A percentile compares a stretch with the other conserved stretches of the same genome.
Conservation (phyloP, 2,113 vertebrate genomes). For the Onychostruthus taczanowskii region DNA sequence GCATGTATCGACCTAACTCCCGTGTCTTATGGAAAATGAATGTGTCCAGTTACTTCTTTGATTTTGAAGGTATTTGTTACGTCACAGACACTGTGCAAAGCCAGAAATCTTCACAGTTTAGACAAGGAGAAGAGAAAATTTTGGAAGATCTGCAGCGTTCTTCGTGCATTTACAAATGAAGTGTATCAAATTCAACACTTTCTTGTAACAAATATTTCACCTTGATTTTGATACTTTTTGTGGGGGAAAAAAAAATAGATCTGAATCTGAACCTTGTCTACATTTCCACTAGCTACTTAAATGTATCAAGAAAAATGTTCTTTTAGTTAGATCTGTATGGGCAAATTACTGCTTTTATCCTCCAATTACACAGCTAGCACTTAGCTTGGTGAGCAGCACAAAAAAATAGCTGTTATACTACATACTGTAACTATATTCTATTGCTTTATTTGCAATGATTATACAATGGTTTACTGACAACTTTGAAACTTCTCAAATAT, state of each 20-base stretch:
- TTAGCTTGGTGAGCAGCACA: neutral
- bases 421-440: neutral
- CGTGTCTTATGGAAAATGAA: neutral
- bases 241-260: neutral
- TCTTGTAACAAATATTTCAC: neutral
- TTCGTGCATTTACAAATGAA: neutral
- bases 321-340: neutral
- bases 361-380: neutral
- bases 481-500: neutral
- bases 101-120: neutral
- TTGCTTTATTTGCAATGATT: neutral
- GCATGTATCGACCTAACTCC: neutral
- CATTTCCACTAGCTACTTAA: neutral
- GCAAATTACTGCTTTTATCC: neutral
- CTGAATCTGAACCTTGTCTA: neutral
- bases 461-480: neutral
- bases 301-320: neutral
- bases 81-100: neutral
- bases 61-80: neutral
- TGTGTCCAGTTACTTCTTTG: neutral
- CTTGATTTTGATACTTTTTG: neutral
- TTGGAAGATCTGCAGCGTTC: neutral
- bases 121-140: neutral
- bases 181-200: neutral
- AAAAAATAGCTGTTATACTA: neutral